phyloP scores from a whole-genome alignment of 2,888 invertebrate species.

The Folsomia candida region DNA sequence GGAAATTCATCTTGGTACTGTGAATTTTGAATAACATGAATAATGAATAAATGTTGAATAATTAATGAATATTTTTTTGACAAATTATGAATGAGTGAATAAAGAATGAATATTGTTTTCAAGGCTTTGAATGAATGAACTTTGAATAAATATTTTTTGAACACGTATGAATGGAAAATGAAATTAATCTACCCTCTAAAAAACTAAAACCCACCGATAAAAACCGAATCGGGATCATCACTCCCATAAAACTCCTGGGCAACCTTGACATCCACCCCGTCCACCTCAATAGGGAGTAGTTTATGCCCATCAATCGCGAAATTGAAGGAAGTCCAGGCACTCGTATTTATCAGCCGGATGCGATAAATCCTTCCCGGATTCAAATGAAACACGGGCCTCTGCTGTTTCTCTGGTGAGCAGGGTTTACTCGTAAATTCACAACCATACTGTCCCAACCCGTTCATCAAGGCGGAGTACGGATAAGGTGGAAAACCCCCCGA shows the following conservation, averaged over 20 bases:
- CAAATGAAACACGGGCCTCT: conserved; percentile 19
- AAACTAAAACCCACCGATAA: neutral
- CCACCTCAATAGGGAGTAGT: conserved; percentile 32
- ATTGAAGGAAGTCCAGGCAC: conserved; percentile 25
- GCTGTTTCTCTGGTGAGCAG: conserved; percentile 18
- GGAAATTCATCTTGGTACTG: too few species aligned
- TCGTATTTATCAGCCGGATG: conserved; percentile 36
- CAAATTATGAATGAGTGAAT: too few species aligned
- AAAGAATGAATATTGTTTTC: too few species aligned
- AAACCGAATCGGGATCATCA: neutral
- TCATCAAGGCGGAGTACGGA: conserved; percentile 30
- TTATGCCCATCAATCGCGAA: conserved; percentile 39
- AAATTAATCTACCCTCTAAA: too few species aligned
- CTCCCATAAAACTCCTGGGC: neutral
- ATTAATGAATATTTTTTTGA: too few species aligned
- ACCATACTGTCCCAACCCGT: conserved; percentile 37
- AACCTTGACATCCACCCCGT: conserved; percentile 26
- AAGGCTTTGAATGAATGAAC: too few species aligned
- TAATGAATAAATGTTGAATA: too few species aligned
- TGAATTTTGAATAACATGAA: too few species aligned
- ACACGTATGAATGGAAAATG: too few species aligned
- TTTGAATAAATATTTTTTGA: too few species aligned
- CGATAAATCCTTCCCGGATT: conserved; percentile 20
- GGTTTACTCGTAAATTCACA: conserved; percentile 18
- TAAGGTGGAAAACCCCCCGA: conserved; percentile 27